These are phyloP conservation scores for Steinernema hermaphroditum DNA, from an alignment of 2,888 invertebrate species.

Conservation along the genomic window DNA sequence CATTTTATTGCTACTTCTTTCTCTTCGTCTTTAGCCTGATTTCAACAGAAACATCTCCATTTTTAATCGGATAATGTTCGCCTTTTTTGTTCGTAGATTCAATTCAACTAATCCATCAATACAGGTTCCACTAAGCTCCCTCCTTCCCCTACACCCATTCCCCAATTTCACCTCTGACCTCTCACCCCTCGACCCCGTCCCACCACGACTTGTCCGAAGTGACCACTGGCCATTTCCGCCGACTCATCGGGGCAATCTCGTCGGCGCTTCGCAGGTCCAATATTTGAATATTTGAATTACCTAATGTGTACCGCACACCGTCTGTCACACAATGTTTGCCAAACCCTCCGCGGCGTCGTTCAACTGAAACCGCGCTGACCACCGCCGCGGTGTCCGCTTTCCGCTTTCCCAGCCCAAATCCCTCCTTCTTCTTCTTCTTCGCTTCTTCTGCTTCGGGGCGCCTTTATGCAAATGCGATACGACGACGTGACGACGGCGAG, in stretches of 20 bases:
- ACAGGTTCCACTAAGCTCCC: too few species aligned
- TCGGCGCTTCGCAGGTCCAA: conserved; percentile 8
- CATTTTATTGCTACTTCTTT: too few species aligned
- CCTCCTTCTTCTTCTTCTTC: conserved; percentile 10
- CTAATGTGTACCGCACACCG: conserved; percentile 31
- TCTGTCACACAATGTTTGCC: conserved; percentile 31
- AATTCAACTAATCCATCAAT: too few species aligned
- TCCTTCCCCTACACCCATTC: too few species aligned
- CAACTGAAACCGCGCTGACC: conserved; percentile 28
- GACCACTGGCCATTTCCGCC: conserved; percentile 23
- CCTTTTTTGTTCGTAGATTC: too few species aligned
- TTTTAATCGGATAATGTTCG: too few species aligned
- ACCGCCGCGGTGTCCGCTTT: conserved; percentile 21
- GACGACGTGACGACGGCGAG: background rate
- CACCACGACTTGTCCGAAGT: background rate
- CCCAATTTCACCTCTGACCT: too few species aligned
- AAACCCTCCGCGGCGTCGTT: conserved; percentile 18
- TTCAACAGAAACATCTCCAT: too few species aligned
- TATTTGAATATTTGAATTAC: conserved; percentile 29
- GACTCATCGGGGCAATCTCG: background rate
- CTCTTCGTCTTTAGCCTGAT: too few species aligned
- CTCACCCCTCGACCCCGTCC: background rate
- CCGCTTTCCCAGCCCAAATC: conserved; percentile 4
- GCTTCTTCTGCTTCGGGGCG: background rate
- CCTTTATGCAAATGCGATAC: background rate